Conservation (phyloP, 2,888 invertebrate genomes). For the Melikaiella ostensackeni region DNA sequence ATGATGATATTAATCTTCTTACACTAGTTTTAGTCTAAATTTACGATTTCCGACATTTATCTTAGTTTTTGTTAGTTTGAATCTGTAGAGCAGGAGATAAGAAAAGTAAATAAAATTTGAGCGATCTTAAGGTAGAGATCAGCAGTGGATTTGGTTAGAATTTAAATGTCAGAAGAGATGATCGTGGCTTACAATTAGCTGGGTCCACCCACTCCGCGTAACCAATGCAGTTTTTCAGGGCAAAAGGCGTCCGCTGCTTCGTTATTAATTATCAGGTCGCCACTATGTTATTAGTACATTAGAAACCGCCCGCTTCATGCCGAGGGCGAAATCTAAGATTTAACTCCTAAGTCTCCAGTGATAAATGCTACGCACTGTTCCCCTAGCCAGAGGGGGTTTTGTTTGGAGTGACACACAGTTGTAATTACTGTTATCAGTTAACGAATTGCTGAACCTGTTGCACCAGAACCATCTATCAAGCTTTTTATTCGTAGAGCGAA, state of each 20-base stretch:
- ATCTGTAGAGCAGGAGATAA: background rate
- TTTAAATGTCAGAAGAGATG: conserved; percentile 52
- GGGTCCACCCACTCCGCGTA: conserved; percentile 49
- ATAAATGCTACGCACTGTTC: conserved; percentile 67
- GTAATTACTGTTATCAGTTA: conserved; percentile 74
- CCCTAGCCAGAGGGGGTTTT: conserved; percentile 58
- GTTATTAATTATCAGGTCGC: conserved; percentile 74
- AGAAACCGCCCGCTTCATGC: conserved; percentile 71
- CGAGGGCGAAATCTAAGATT: conserved; percentile 59
- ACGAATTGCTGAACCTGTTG: conserved; percentile 67
- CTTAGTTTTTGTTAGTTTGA: background rate
- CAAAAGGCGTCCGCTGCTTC: conserved; percentile 51
- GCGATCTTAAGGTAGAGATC: background rate
- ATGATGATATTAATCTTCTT: background rate
- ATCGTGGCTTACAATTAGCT: conserved; percentile 49
- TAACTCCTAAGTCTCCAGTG: conserved; percentile 67
- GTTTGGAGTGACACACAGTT: conserved; percentile 69
- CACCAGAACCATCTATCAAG: conserved; percentile 63
- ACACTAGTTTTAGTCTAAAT: background rate
- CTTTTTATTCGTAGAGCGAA: conserved; percentile 40
- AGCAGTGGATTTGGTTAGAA: conserved; percentile 39
- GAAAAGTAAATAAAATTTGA: conserved; percentile 7
- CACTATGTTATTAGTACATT: conserved; percentile 76
- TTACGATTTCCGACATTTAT: background rate
- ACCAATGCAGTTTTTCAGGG: conserved; percentile 43